phyloP scores from a whole-genome alignment of 2,113 vertebrate species.

The Uria lomvia region DNA sequence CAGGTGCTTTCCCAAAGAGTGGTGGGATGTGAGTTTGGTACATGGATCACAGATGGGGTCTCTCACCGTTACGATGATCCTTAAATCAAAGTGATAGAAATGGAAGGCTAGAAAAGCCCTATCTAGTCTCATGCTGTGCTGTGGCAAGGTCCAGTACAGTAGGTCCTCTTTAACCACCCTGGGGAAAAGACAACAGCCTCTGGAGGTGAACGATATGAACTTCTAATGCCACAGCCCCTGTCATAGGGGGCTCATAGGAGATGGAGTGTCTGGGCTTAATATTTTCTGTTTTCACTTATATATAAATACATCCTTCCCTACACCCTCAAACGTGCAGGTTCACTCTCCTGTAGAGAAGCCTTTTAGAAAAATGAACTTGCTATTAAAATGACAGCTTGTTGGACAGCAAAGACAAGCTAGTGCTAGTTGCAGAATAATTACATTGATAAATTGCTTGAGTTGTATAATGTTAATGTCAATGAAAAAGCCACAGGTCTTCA shows the following conservation, averaged over 20 bases:
- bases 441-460: background rate
- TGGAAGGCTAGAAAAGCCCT: background rate
- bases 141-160: background rate
- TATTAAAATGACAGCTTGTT: background rate
- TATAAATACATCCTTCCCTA: background rate
- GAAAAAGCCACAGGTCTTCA: background rate
- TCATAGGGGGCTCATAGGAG: background rate
- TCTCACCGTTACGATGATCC: rapidly evolving
- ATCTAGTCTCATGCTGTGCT: background rate
- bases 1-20: background rate
- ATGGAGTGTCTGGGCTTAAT: background rate
- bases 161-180: background rate
- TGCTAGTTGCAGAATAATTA: background rate
- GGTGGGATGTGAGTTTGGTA: background rate
- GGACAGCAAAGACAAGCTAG: background rate
- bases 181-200: background rate
- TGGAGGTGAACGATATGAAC: background rate
- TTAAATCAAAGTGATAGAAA: background rate
- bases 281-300: background rate
- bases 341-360: background rate
- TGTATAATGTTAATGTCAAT: background rate
- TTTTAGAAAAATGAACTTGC: background rate
- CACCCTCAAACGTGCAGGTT: background rate
- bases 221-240: background rate
- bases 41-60: rapidly evolving